Evolutionary conservation across 2,797 vertebrate genomes (phyloP).

Genomic region (Craterocephalus amniculus): DNA sequence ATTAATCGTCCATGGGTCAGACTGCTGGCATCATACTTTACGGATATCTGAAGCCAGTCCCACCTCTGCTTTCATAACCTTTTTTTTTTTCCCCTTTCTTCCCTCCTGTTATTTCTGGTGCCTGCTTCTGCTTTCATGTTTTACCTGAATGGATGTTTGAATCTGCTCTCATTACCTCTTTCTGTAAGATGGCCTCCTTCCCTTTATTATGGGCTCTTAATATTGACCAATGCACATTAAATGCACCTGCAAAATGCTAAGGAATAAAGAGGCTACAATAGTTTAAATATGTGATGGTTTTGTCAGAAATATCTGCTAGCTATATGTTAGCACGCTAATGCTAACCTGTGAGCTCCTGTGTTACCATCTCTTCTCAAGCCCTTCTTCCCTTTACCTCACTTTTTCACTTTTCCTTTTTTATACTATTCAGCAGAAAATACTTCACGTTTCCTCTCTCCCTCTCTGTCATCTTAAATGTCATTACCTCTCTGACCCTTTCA

Average conservation of each 20-base stretch:
- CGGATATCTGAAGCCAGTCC: constrained; percentile 40
- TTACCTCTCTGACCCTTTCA: not conserved
- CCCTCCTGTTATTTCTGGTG: constrained; percentile 1
- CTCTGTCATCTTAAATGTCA: not conserved
- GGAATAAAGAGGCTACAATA: not conserved
- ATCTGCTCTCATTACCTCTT: not conserved
- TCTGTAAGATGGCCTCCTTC: not conserved
- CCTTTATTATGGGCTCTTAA: not conserved
- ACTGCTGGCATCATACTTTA: constrained; percentile 56
- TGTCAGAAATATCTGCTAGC: too few species aligned
- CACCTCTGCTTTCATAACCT: constrained; percentile 44
- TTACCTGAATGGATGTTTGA: constrained; percentile 17
- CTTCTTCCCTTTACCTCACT: not conserved
- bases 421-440: not conserved
- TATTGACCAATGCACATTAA: not conserved
- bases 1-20: constrained; percentile 75
- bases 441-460: not conserved
- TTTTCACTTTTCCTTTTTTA: not conserved
- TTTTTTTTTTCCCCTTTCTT: not conserved
- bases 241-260: not conserved
- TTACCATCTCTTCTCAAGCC: not conserved
- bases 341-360: too few species aligned
- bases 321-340: too few species aligned
- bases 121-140: not conserved
- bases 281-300: too few species aligned